Base-by-base conservation (phyloP, 2,888 invertebrate species). In the Parnassius apollo region DNA sequence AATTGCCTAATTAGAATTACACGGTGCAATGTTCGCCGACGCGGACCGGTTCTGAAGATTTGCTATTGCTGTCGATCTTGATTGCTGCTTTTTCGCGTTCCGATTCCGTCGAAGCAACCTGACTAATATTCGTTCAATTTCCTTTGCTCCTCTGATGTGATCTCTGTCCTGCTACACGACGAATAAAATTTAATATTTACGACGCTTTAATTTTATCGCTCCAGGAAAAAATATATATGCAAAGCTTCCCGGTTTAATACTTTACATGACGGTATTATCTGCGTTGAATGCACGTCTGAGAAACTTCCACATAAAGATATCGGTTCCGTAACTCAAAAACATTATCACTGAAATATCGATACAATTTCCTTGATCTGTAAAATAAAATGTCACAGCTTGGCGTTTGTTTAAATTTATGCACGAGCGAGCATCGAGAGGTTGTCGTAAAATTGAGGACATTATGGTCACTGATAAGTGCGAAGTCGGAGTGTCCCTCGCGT, bases 1-100 rank as follows among this genome's bases (percentile, higher is more conserved):
- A 82, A 87, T 88, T 88, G 88, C 88, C 91, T 91, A 90, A 91
- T 91, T 91, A 91, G 88, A 89, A 87, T 84, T 86, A 87, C 86
- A 83, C 76, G 82, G 75, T 68, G 70, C 72, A 62, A 62, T 42
- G 42, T 35, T 10, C 71, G 73, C 72, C 71, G 70, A 69, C 70
- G 71, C 68, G 69, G 78, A 82, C 85, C 77, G 81, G 85, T 83
- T 80, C 74, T 77, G 77, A 73, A 66, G 67, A 68, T 71, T 71
- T 65, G 69, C 74, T 71, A 71, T 70, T 65, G 57, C 46, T 2
- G 35, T 53, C 50, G 51, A 62, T 62, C 62, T 54, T 63, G 65
- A 73, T 72, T 67, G 59, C 62, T 57, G 9, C 46, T 22, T 18
- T 22, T 45, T 50, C 35, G 45, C 50, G n/a, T 35, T 45, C 49